Conservation (phyloP, 2,797 vertebrate genomes). For the Ptychobarbus kaznakovi region DNA sequence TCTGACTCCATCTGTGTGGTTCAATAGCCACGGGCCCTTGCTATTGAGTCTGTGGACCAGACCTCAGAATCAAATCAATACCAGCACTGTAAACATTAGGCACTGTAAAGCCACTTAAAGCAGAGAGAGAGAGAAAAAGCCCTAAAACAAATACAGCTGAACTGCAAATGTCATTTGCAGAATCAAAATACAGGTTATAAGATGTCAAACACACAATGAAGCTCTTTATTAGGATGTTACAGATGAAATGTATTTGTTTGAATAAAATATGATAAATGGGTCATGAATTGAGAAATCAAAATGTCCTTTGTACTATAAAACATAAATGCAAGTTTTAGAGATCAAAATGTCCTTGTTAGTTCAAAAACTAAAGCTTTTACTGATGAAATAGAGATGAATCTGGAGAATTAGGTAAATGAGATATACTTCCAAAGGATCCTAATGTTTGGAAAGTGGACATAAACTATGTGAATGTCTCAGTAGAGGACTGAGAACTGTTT, state of each 20-base stretch:
- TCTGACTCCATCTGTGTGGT: constrained; percentile 41
- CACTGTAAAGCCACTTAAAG: constrained; percentile 43
- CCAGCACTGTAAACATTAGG: constrained; percentile 66
- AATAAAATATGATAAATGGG: not conserved
- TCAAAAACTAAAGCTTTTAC: not conserved
- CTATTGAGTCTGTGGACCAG: constrained; percentile 67
- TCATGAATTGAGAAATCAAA: not conserved
- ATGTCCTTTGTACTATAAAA: not conserved
- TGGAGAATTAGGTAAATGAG: not conserved
- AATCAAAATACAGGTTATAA: not conserved
- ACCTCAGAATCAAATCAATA: constrained; percentile 69
- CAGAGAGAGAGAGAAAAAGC: not conserved
- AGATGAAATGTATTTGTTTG: not conserved
- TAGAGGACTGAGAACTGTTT: not conserved
- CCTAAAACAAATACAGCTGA: constrained; percentile 26
- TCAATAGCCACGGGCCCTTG: constrained; percentile 64
- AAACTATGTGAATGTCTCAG: not conserved
- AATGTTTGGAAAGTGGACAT: not conserved
- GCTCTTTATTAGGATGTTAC: not conserved
- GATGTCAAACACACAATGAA: not conserved
- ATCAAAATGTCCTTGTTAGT: not conserved
- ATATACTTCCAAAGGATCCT: not conserved
- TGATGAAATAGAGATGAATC: not conserved
- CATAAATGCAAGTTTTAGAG: not conserved
- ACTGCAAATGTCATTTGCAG: constrained; percentile 31